Base-by-base conservation (phyloP, 1,140 invertebrate genomes). In the Apis mellifera region DNA sequence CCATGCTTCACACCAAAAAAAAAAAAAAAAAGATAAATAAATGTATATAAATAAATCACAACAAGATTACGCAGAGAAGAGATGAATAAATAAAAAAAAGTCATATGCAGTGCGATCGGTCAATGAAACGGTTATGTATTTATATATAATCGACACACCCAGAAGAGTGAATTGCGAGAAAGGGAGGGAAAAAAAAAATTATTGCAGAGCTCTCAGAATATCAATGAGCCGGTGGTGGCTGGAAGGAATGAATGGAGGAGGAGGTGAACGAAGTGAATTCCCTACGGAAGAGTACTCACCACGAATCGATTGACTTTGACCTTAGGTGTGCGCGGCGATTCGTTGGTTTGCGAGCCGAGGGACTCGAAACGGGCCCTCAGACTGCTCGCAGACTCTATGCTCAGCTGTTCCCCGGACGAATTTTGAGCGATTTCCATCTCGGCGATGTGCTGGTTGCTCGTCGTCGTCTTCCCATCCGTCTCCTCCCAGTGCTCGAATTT, bases 401-500 rank as follows among this genome's bases (percentile, higher is more conserved):
- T 96, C 3, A 95, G 92, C 79, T 96, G 95, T 75, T 96, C 96
- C 9, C 92, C 93, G 42, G 84, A 92, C 32, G 84, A 86, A 19
- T 74, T 84, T 4, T 95, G 95, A 15, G 94, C 94, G 55, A 94
- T 93, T 68, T 95, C 95, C 87, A 94, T 94, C 78, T 94, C 93
- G 17, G 92, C 91, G 21, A 93, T 78, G 65, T 90, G 88, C 42
- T 90, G 89, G 75, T 64, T 90, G 73, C 77, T 91, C 8, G 85
- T 78, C 88, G 84, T 83, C 66, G 88, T 78, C 88, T 95, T 95
- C 7, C 95, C 96, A 88, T 97, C 97, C 23, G 96, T 95, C 64
- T 95, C 95, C 88, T 97, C 96, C 97, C 98, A 98, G 87, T 97
- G 96, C 93, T 99, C 98, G 94, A 99, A 99, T 92, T 98, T 98